These are phyloP conservation scores for Ophion obscuratus DNA, from an alignment of 2,888 invertebrate species.

Conservation along the genomic window DNA sequence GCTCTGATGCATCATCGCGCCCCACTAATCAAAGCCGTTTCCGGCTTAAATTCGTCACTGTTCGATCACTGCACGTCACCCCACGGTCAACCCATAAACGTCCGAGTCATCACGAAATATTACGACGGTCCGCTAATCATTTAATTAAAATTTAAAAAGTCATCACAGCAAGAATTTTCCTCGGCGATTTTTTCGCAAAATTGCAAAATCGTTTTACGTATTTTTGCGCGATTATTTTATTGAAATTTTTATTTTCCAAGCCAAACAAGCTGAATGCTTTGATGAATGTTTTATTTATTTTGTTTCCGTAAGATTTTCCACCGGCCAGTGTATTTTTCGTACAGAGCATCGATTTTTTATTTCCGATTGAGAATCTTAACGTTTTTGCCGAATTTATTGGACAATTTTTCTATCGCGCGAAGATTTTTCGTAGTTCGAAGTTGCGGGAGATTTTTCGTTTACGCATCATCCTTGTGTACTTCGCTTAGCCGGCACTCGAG, in stretches of 20 bases:
- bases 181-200: neutral
- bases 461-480: slow-evolving; percentile 4
- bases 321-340: neutral
- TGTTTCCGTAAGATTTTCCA: neutral
- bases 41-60: neutral
- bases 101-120: slow-evolving; percentile 8
- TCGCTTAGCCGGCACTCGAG: slow-evolving; percentile 19
- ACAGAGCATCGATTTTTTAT: neutral
- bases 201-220: too few species aligned
- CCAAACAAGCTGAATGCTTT: neutral
- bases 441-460: neutral
- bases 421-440: neutral
- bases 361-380: neutral
- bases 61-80: neutral
- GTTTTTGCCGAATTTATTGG: neutral
- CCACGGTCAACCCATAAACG: neutral
- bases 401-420: neutral
- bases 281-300: neutral
- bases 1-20: slow-evolving; percentile 64
- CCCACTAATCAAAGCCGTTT: slow-evolving; percentile 9
- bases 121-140: neutral
- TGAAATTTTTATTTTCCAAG: too few species aligned
- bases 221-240: too few species aligned
- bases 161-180: neutral
- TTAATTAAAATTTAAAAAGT: neutral